Percentiles rank a stretch among this genome's conserved stretches.
Conservation (phyloP, 1,140 invertebrate species). For the Hyposmocoma kahamanoa region DNA sequence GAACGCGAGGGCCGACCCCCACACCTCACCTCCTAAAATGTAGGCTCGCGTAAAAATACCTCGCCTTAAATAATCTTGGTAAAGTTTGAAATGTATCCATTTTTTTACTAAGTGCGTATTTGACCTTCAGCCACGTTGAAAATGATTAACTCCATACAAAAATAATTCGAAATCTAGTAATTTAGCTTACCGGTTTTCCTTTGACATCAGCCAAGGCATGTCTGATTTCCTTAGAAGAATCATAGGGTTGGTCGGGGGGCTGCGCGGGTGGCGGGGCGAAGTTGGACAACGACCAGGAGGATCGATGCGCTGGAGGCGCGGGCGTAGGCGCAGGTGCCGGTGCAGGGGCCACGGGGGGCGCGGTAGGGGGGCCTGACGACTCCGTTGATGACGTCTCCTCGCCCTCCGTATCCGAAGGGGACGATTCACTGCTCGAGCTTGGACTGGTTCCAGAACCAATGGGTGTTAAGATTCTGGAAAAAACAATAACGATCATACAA, state of each 20-base stretch:
- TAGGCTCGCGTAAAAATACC: no score
- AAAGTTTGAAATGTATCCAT: no score
- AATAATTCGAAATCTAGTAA: neutral
- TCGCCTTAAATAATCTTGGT: no score
- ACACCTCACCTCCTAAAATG: no score
- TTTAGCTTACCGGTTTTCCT: constrained; percentile 47
- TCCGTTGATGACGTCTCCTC: constrained; percentile 64
- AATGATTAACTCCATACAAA: no score
- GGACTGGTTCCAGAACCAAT: constrained; percentile 50
- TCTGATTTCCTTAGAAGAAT: constrained; percentile 62
- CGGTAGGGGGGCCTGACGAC: constrained; percentile 36
- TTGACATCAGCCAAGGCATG: constrained; percentile 66
- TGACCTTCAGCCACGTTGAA: no score
- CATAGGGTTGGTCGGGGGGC: constrained; percentile 55
- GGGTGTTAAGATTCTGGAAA: constrained; percentile 49
- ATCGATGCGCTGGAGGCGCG: constrained; percentile 30
- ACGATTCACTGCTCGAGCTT: constrained; percentile 56
- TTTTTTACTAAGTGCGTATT: no score
- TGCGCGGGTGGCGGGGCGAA: constrained; percentile 56
- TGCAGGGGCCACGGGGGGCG: constrained; percentile 33
- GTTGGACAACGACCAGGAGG: constrained; percentile 62
- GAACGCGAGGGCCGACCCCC: no score
- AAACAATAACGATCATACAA: no score
- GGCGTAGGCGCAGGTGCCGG: constrained; percentile 19
- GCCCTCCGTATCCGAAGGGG: constrained; percentile 54